Conservation (phyloP, 1,140 invertebrate species). For the Micrasema longulum region DNA sequence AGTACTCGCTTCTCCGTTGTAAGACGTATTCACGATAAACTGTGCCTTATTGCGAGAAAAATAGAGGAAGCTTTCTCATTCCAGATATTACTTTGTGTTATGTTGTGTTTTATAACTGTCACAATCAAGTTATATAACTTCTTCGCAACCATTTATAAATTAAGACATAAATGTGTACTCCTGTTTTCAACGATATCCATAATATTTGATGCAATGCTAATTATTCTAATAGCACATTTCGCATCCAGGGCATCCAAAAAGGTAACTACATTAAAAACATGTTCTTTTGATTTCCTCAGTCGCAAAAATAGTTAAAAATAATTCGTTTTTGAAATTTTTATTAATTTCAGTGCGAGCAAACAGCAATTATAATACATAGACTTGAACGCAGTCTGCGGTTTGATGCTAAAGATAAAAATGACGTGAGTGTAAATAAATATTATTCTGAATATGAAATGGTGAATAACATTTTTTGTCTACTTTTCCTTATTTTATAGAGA, state of each 20-base stretch:
- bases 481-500: neutral
- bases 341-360: neutral
- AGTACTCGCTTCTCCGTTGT: conserved; percentile 37
- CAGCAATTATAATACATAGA: neutral
- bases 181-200: conserved; percentile 22
- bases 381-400: conserved; percentile 7
- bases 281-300: neutral
- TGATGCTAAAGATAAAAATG: conserved; percentile 29
- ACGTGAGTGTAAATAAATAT: neutral
- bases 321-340: neutral
- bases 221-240: conserved; percentile 16
- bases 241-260: conserved; percentile 27
- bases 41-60: conserved; percentile 35
- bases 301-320: neutral
- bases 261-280: conserved; percentile 28
- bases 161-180: neutral
- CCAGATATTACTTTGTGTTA: conserved; percentile 35
- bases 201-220: conserved; percentile 35
- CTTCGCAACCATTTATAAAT: conserved; percentile 41
- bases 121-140: conserved; percentile 41
- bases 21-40: conserved; percentile 44
- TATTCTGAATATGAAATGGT: neutral
- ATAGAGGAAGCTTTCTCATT: conserved; percentile 31
- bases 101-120: conserved; percentile 39
- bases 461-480: neutral